A percentile compares a stretch with the other conserved stretches of the same genome.
phyloP scores from a whole-genome alignment of 2,113 vertebrate genomes.

The Chrysemys picta region DNA sequence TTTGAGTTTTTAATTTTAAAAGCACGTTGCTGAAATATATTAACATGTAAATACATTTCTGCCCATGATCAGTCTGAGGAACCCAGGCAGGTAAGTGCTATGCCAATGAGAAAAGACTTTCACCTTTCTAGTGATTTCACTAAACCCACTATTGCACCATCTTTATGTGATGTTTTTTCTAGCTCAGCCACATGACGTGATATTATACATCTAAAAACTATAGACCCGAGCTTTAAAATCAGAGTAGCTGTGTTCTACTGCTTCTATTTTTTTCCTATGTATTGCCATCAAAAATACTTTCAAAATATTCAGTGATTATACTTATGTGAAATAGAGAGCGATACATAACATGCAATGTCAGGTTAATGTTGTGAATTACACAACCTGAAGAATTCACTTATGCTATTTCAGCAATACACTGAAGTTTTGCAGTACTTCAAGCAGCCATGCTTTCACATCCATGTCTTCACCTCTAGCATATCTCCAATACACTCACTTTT shows the following conservation, averaged over 20 bases:
- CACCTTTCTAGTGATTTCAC: background rate
- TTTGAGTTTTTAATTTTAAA: no score
- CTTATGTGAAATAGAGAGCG: background rate
- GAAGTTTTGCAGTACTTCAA: background rate
- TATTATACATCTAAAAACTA: background rate
- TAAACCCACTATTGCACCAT: background rate
- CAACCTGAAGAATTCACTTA: background rate
- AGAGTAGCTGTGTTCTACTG: background rate
- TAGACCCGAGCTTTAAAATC: background rate
- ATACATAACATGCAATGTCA: background rate
- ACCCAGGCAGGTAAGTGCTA: background rate
- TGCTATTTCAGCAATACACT: background rate
- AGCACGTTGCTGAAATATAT: background rate
- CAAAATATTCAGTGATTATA: background rate
- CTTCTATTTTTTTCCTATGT: background rate
- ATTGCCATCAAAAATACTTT: background rate
- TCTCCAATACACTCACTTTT: background rate
- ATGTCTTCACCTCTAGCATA: background rate
- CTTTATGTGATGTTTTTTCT: background rate
- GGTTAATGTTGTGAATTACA: slow-evolving; percentile 20
- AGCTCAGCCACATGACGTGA: background rate
- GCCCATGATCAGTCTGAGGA: background rate
- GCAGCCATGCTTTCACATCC: background rate
- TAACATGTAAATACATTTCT: background rate
- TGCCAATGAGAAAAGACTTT: background rate